These are phyloP conservation scores for Cheirogaleus major DNA, from an alignment of 2,797 vertebrate genomes.

Conservation along the genomic window DNA sequence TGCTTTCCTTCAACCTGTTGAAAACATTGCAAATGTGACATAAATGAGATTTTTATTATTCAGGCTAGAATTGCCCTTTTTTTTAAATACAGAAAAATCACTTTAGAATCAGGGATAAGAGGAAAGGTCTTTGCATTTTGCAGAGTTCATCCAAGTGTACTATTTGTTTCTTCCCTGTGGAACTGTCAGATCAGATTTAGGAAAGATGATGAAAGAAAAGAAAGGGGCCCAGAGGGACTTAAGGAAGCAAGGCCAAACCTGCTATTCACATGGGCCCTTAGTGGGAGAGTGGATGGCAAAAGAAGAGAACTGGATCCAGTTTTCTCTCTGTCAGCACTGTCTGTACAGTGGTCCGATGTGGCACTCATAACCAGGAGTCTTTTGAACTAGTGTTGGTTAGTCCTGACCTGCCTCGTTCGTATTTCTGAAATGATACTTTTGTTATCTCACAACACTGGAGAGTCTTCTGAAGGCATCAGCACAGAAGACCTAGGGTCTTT, in stretches of 20 bases:
- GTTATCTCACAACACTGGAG: neutral
- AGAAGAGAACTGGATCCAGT: neutral
- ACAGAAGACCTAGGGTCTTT: neutral
- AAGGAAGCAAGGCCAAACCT: conserved; percentile 10
- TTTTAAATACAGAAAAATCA: conserved; percentile 4
- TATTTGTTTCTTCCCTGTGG: conserved; percentile 33
- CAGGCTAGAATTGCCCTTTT: neutral
- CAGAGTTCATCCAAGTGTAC: conserved; percentile 70
- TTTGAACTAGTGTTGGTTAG: neutral
- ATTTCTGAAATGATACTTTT: neutral
- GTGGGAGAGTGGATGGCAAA: neutral
- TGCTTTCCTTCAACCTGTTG: neutral
- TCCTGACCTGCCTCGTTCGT: neutral
- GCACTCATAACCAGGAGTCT: neutral
- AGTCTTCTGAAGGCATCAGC: neutral
- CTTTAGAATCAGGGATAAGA: conserved; percentile 33
- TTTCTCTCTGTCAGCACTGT: neutral
- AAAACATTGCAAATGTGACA: neutral
- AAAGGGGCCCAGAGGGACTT: conserved; percentile 39
- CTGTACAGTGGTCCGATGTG: neutral
- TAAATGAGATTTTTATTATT: neutral
- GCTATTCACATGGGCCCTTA: neutral
- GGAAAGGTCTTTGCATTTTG: conserved; percentile 1
- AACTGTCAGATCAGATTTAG: conserved; percentile 42
- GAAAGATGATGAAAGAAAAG: conserved; percentile 64